Conservation (phyloP, 2,113 vertebrate species). For the Cottus gobio region DNA sequence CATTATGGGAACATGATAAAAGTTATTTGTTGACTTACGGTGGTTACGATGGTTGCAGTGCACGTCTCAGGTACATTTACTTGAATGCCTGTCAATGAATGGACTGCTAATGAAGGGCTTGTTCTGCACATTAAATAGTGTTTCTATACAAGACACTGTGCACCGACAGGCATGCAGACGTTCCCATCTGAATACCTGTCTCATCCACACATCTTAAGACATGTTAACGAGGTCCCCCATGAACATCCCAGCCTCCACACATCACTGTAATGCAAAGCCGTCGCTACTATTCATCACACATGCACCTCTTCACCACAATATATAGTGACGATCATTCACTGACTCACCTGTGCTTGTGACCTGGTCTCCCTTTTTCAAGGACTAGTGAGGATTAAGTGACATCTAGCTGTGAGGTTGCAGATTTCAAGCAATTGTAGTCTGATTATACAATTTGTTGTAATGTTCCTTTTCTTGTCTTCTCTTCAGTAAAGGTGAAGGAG, state of each 20-base stretch:
- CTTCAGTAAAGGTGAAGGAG: conserved; percentile 88
- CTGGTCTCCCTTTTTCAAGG: not conserved
- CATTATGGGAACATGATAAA: not conserved
- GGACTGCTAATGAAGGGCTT: not conserved
- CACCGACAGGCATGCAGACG: too few species aligned
- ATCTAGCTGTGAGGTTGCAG: not conserved
- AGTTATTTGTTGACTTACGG: conserved; percentile 10
- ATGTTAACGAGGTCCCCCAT: not conserved
- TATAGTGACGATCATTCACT: not conserved
- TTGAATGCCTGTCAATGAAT: conserved; percentile 16
- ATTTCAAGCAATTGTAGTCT: not conserved
- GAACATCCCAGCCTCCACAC: not conserved
- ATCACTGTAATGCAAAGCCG: too few species aligned
- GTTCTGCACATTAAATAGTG: not conserved
- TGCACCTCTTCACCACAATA: not conserved
- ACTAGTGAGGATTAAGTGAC: not conserved
- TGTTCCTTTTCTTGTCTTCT: not conserved
- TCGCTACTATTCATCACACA: not conserved
- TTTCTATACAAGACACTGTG: not conserved
- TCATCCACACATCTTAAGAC: too few species aligned
- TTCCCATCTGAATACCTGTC: too few species aligned
- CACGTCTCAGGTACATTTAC: not conserved
- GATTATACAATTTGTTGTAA: not conserved
- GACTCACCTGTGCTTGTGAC: conserved; percentile 3
- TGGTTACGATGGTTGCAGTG: not conserved